phyloP scores from a whole-genome alignment of 2,888 invertebrate genomes.

The Drosophila suboccidentalis region DNA sequence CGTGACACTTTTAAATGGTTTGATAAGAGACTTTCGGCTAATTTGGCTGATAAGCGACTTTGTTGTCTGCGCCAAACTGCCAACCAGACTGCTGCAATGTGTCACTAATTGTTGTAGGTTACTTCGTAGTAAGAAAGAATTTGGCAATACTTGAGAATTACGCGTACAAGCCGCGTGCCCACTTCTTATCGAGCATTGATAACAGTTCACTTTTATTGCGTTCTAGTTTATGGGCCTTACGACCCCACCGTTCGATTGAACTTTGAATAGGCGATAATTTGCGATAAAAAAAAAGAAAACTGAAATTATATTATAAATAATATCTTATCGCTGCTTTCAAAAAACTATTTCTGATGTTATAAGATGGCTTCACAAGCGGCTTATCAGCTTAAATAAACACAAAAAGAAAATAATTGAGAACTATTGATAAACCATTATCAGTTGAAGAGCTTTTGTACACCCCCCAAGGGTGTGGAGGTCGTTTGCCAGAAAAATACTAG shows the following conservation, averaged over 20 bases:
- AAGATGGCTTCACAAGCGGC: conserved; percentile 23
- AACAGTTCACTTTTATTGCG: conserved; percentile 49
- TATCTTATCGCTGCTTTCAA: conserved; percentile 49
- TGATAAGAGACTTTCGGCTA: conserved; percentile 11
- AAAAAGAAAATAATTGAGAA: conserved; percentile 13
- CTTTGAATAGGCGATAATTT: conserved; percentile 32
- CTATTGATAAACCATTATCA: conserved; percentile 29
- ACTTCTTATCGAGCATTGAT: conserved; percentile 33
- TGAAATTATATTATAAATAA: conserved; percentile 22
- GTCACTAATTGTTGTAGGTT: conserved; percentile 51
- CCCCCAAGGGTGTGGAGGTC: conserved; percentile 2
- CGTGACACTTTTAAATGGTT: background rate
- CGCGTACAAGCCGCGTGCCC: conserved; percentile 34
- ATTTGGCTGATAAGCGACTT: conserved; percentile 37
- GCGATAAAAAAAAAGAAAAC: conserved; percentile 26
- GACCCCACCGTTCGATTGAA: conserved; percentile 41
- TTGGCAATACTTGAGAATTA: conserved; percentile 49
- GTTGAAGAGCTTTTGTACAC: conserved; percentile 3
- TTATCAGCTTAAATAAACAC: conserved; percentile 4
- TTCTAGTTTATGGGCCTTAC: conserved; percentile 48
- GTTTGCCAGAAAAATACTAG: background rate
- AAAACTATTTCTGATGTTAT: conserved; percentile 32
- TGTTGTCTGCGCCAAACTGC: conserved; percentile 46
- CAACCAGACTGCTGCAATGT: conserved; percentile 54
- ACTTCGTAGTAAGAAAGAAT: conserved; percentile 45